These are phyloP conservation scores for Platygyra sinensis DNA, from an alignment of 64 coral and sea anemone species.

Conservation along the genomic window DNA sequence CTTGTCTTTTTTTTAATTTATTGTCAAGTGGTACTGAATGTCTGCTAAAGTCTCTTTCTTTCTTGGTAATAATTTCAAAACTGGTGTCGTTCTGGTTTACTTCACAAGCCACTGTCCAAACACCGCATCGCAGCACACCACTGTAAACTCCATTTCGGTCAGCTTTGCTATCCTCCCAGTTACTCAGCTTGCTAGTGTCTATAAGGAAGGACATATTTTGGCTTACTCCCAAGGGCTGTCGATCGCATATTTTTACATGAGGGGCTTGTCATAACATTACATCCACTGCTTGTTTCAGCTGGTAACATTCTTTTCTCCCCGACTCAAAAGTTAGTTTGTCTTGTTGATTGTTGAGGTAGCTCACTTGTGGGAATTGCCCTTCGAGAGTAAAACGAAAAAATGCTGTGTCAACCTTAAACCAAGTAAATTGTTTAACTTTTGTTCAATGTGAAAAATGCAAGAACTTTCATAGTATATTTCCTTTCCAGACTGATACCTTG, in stretches of 20 bases:
- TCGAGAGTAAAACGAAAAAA: too few relatives aligned
- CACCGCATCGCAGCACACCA: neutral
- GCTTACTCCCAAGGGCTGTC: conserved; percentile 6
- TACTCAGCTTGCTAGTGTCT: neutral
- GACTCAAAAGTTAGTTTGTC: neutral
- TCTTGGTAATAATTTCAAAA: conserved; percentile 1
- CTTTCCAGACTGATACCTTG: too few relatives aligned
- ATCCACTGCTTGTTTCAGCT: neutral
- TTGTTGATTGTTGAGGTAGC: conserved; percentile 1
- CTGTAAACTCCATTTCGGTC: conserved; percentile 11
- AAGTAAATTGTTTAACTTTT: too few relatives aligned
- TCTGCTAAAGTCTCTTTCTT: neutral
- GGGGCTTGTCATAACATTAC: neutral
- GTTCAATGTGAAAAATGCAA: too few relatives aligned
- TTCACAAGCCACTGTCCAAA: conserved; percentile 22
- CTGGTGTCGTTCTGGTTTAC: neutral
- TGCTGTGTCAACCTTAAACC: too few relatives aligned
- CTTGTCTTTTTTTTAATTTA: conserved; percentile 51
- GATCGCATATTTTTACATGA: neutral
- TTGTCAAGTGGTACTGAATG: conserved; percentile 4
- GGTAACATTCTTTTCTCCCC: conserved; percentile 4
- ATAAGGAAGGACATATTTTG: conserved; percentile 16
- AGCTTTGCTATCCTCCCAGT: conserved; percentile 17
- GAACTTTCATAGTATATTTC: too few relatives aligned
- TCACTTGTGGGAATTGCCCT: too few relatives aligned